Conservation (phyloP, 64 coral and sea anemone species). For the Montipora sp. region DNA sequence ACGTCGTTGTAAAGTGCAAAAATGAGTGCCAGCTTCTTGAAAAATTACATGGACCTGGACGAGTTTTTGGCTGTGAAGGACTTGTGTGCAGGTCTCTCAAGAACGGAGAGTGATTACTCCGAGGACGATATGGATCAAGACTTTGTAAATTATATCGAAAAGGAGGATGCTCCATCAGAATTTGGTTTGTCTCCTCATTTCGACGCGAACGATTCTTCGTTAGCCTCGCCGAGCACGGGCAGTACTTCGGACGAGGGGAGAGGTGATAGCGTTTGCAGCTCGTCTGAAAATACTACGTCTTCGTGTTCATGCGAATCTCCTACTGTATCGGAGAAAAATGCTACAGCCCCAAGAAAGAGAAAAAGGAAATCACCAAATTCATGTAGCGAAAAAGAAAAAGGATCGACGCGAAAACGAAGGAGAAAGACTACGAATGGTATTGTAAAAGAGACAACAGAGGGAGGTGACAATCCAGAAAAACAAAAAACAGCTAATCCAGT, state of each 20-base stretch:
- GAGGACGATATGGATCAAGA: slow-evolving; percentile 53
- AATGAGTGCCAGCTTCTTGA: slow-evolving; percentile 34
- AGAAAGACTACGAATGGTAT: not conserved
- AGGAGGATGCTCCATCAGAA: not conserved
- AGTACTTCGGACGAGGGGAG: slow-evolving; percentile 19
- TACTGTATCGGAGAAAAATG: not conserved
- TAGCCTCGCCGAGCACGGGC: not conserved
- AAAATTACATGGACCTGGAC: slow-evolving; percentile 77
- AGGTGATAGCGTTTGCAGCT: slow-evolving; percentile 28
- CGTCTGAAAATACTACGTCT: slow-evolving; percentile 9
- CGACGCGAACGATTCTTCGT: not conserved
- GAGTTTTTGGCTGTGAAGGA: slow-evolving; percentile 58
- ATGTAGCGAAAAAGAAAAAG: not conserved
- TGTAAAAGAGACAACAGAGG: not conserved
- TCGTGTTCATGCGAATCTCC: slow-evolving; percentile 1
- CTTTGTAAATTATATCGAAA: not conserved
- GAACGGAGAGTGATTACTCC: slow-evolving; percentile 60
- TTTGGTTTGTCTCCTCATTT: slow-evolving; percentile 16
- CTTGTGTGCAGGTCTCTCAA: slow-evolving; percentile 34
- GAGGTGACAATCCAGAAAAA: not conserved
- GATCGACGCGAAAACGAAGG: slow-evolving; percentile 11
- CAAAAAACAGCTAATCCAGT: not conserved
- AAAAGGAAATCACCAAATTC: not conserved
- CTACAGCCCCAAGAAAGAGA: not conserved
- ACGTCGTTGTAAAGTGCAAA: not conserved